Conservation (phyloP, 2,113 vertebrate genomes). For the Dicrurus megarhynchus region DNA sequence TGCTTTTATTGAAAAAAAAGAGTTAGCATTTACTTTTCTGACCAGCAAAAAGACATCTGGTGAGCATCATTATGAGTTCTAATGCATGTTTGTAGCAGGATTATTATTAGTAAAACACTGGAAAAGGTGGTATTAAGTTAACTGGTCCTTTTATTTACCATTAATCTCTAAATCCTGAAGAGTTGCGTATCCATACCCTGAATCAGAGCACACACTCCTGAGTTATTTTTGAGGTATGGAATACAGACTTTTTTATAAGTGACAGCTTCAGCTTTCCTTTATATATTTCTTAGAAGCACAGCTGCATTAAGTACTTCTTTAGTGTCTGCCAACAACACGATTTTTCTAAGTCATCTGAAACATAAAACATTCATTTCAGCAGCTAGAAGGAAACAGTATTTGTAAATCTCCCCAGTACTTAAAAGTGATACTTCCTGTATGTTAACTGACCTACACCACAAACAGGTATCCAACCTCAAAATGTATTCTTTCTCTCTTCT, state of each 20-base stretch:
- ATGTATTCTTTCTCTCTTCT: neutral
- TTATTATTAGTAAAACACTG: slow-evolving; percentile 24
- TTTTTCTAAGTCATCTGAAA: neutral
- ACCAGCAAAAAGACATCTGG: slow-evolving; percentile 30
- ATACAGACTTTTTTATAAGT: neutral
- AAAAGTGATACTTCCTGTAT: neutral
- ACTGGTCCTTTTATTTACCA: slow-evolving; percentile 1
- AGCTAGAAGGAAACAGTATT: neutral
- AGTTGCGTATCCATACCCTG: neutral
- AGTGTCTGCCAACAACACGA: neutral
- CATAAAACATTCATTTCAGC: neutral
- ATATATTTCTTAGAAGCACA: neutral
- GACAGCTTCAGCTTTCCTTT: neutral
- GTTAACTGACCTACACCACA: neutral
- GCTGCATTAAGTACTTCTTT: neutral
- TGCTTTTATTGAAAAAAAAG: neutral
- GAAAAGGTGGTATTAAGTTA: slow-evolving; percentile 18
- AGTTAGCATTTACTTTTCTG: neutral
- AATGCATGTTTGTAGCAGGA: neutral
- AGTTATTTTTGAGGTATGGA: neutral
- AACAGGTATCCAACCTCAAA: neutral
- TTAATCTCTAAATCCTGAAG: neutral
- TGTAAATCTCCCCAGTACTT: neutral
- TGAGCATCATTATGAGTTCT: slow-evolving; percentile 6
- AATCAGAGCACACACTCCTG: neutral